These are phyloP conservation scores for Celastrina argiolus DNA, from an alignment of 2,888 invertebrate species.

Conservation along the genomic window DNA sequence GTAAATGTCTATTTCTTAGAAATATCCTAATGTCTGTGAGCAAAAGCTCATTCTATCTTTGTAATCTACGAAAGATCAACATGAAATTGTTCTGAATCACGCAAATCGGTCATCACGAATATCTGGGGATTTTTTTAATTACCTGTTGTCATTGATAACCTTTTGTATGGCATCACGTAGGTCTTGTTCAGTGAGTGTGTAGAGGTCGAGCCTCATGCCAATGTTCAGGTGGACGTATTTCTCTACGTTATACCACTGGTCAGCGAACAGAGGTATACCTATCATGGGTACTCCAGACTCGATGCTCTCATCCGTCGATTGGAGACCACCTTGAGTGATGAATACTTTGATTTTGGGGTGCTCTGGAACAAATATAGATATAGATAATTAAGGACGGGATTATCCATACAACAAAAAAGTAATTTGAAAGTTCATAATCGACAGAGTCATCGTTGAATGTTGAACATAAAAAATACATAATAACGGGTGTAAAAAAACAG, in stretches of 20 bases:
- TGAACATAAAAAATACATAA: no score
- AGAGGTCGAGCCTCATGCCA: conserved; percentile 45
- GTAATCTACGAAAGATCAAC: no score
- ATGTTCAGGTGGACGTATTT: conserved; percentile 44
- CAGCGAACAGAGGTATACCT: conserved; percentile 56
- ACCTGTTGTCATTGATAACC: conserved; percentile 40
- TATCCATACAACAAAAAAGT: no score
- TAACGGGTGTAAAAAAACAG: no score
- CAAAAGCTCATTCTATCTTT: no score
- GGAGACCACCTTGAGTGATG: conserved; percentile 62
- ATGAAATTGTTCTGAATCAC: background rate
- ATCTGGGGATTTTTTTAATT: background rate
- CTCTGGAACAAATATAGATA: conserved; percentile 35
- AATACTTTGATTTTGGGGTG: conserved; percentile 62
- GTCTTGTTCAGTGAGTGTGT: conserved; percentile 39
- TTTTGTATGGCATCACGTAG: conserved; percentile 39
- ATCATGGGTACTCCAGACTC: conserved; percentile 53
- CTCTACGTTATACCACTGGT: conserved; percentile 56
- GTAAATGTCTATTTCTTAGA: no score
- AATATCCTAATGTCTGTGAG: no score
- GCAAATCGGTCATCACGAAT: background rate
- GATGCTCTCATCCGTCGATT: conserved; percentile 63
- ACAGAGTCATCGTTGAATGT: no score
- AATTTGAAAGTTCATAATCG: no score
- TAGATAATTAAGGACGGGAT: no score